Evolutionary conservation across 2,113 vertebrate species (phyloP).

Genomic region (Cynoglossus semilaevis): DNA sequence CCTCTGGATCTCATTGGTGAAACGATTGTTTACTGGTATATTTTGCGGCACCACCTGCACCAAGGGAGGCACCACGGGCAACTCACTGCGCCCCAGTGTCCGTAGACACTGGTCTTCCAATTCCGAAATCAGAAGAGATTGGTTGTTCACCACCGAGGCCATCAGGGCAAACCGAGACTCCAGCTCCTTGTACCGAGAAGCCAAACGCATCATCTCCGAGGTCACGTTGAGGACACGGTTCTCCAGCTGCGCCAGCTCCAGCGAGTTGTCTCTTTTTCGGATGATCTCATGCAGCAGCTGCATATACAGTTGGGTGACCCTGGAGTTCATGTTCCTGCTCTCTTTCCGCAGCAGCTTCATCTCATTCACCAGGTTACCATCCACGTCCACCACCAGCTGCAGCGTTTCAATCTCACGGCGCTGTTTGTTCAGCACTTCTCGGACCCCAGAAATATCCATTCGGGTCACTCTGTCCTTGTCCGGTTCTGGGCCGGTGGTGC

Average conservation of each 20-base stretch:
- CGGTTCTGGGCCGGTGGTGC: conserved; percentile 79
- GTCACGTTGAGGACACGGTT: conserved; percentile 95
- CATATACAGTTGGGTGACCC: conserved; percentile 98
- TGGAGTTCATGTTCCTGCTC: conserved; percentile 98
- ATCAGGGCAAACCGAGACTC: conserved; percentile 85
- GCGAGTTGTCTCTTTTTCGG: conserved; percentile 93
- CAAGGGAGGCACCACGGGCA: conserved; percentile 84
- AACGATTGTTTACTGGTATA: conserved; percentile 83
- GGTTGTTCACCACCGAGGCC: conserved; percentile 92
- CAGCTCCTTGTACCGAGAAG: conserved; percentile 90
- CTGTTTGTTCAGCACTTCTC: conserved; percentile 91
- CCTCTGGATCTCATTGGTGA: conserved; percentile 93
- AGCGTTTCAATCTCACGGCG: conserved; percentile 90
- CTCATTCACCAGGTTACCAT: conserved; percentile 95
- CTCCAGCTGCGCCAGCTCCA: conserved; percentile 94
- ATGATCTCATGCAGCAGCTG: conserved; percentile 98
- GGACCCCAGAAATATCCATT: conserved; percentile 93
- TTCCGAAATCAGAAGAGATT: conserved; percentile 86
- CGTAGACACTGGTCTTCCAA: conserved; percentile 92
- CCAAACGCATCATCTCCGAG: conserved; percentile 91
- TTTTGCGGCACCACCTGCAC: conserved; percentile 93
- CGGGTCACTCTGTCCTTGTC: conserved; percentile 90
- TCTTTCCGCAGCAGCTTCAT: conserved; percentile 96
- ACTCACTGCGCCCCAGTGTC: conserved; percentile 80
- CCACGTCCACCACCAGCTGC: conserved; percentile 92